A percentile compares a stretch with the other conserved stretches of the same genome.
phyloP scores from a whole-genome alignment of 2,113 vertebrate genomes.

The Campylomormyrus tamandua region DNA sequence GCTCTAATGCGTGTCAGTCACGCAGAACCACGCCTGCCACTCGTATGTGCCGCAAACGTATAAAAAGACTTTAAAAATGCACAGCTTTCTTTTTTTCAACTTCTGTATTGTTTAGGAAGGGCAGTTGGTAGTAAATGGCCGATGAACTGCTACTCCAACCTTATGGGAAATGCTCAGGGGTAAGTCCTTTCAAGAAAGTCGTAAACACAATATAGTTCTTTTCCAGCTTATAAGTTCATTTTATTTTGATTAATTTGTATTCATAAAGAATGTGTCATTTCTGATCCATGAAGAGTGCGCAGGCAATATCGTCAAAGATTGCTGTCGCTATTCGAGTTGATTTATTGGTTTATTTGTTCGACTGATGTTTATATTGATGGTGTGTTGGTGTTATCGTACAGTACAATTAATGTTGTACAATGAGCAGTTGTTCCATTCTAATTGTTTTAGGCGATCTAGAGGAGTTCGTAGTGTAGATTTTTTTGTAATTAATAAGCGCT shows the following conservation, averaged over 20 bases:
- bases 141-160: not conserved
- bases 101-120: not conserved
- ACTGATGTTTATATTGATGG: not conserved
- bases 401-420: not conserved
- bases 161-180: not conserved
- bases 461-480: not conserved
- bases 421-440: not conserved
- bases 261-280: not conserved
- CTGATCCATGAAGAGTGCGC: not conserved
- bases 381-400: not conserved
- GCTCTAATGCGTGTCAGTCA: not conserved
- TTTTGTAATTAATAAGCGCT: not conserved
- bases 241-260: not conserved
- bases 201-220: not conserved
- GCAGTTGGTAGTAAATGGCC: not conserved
- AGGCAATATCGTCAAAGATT: not conserved
- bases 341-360: not conserved
- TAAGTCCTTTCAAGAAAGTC: not conserved
- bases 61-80: not conserved
- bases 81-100: not conserved
- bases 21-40: not conserved
- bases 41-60: not conserved
- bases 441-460: not conserved
- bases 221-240: not conserved
- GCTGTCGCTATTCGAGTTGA: not conserved